These are phyloP conservation scores for Argyrosomus regius DNA, from an alignment of 2,797 vertebrate genomes.

Conservation along the genomic window DNA sequence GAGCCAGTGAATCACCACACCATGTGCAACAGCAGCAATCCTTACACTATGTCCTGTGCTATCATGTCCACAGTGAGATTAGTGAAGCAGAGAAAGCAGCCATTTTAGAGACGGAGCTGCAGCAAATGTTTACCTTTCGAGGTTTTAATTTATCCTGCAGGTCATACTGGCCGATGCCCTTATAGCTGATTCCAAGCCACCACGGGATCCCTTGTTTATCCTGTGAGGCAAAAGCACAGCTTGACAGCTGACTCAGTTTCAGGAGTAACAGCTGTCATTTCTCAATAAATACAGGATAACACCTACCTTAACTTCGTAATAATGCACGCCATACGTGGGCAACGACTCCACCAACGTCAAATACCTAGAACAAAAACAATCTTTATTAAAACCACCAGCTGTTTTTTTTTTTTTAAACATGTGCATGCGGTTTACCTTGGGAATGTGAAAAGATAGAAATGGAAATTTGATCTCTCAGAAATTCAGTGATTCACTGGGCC, in stretches of 20 bases:
- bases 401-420: conserved; percentile 14
- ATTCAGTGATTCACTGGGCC: conserved; percentile 49
- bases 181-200: conserved; percentile 99
- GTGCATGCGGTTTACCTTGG: conserved; percentile 27
- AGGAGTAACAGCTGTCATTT: conserved; percentile 40
- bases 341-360: conserved; percentile 96
- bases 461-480: conserved; percentile 39
- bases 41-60: conserved; percentile 34
- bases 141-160: conserved; percentile 98
- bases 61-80: conserved; percentile 41
- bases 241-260: conserved; percentile 27
- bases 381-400: conserved; percentile 45
- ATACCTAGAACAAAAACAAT: conserved; percentile 87
- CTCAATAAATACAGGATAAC: conserved; percentile 38
- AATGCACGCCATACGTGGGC: conserved; percentile 98
- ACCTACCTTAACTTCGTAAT: conserved; percentile 97
- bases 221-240: conserved; percentile 78
- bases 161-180: conserved; percentile 98
- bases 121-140: conserved; percentile 89
- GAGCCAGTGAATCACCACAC: conserved; percentile 66
- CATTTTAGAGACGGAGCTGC: conserved; percentile 21
- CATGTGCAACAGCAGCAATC: conserved; percentile 41
- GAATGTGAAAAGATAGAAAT: conserved; percentile 15
- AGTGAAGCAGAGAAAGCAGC: conserved; percentile 21
- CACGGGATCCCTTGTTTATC: conserved; percentile 99